These are phyloP conservation scores for Lutjanus erythropterus DNA, from an alignment of 2,113 vertebrate genomes.

Conservation along the genomic window DNA sequence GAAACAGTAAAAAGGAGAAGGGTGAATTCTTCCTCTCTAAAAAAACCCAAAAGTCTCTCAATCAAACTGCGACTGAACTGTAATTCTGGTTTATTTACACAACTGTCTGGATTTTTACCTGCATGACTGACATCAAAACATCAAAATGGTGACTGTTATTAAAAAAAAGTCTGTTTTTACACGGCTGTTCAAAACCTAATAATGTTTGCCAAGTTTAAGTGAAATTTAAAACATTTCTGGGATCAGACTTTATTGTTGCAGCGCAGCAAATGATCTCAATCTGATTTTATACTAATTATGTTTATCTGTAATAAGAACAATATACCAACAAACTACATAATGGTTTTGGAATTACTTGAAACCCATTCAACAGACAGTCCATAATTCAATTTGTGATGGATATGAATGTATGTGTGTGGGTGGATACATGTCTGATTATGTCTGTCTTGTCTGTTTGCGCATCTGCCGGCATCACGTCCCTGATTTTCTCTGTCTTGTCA, in stretches of 20 bases:
- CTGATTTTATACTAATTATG: constrained; percentile 35
- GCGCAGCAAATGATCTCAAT: constrained; percentile 7
- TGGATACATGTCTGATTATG: constrained; percentile 37
- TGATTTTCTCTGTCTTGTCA: constrained; percentile 49
- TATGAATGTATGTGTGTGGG: constrained; percentile 23
- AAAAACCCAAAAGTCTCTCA: background rate
- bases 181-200: background rate
- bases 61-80: background rate
- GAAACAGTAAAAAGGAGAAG: background rate
- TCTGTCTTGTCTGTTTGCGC: constrained; percentile 58
- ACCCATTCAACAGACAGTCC: constrained; percentile 17
- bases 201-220: constrained; percentile 26
- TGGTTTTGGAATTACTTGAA: constrained; percentile 15
- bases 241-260: constrained; percentile 1
- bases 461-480: constrained; percentile 47
- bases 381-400: constrained; percentile 24
- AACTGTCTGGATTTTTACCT: background rate
- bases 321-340: constrained; percentile 18
- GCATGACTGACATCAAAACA: background rate
- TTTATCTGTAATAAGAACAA: constrained; percentile 12
- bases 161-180: constrained; percentile 4
- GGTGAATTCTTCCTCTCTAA: background rate
- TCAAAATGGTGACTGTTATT: background rate
- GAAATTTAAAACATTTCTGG: constrained; percentile 3
- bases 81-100: background rate